Conservation (phyloP, 2,797 vertebrate species). For the Lophotriccus pileatus region DNA sequence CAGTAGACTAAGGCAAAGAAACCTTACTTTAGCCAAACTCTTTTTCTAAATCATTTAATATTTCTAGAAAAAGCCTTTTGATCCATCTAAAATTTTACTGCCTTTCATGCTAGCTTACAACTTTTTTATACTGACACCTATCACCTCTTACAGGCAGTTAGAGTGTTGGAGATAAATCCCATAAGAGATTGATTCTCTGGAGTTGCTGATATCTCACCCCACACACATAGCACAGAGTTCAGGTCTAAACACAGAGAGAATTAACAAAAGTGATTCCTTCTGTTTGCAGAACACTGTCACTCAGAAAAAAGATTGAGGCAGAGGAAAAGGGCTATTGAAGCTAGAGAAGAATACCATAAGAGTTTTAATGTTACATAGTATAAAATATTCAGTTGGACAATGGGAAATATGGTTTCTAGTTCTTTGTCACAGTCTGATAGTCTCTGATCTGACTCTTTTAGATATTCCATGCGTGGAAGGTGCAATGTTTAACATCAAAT, state of each 20-base stretch:
- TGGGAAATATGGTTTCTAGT: neutral
- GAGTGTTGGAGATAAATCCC: neutral
- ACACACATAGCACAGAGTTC: neutral
- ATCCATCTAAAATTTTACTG: neutral
- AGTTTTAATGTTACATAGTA: neutral
- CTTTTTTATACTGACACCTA: neutral
- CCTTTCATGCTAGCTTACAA: neutral
- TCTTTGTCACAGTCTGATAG: neutral
- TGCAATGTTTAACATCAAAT: neutral
- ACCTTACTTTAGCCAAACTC: neutral
- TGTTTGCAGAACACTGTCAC: neutral
- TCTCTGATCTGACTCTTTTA: neutral
- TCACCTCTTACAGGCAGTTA: neutral
- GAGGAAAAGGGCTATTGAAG: neutral
- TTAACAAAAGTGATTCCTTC: neutral
- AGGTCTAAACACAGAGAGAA: neutral
- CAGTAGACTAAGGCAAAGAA: neutral
- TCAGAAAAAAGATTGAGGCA: neutral
- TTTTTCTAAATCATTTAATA: neutral
- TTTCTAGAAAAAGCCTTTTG: neutral
- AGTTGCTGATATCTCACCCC: neutral
- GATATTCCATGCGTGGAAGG: accelerated
- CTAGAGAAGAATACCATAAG: neutral
- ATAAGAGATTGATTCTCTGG: neutral
- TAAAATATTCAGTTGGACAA: neutral